phyloP scores from a whole-genome alignment of 2,113 vertebrate genomes.

The Tauraco erythrolophus region DNA sequence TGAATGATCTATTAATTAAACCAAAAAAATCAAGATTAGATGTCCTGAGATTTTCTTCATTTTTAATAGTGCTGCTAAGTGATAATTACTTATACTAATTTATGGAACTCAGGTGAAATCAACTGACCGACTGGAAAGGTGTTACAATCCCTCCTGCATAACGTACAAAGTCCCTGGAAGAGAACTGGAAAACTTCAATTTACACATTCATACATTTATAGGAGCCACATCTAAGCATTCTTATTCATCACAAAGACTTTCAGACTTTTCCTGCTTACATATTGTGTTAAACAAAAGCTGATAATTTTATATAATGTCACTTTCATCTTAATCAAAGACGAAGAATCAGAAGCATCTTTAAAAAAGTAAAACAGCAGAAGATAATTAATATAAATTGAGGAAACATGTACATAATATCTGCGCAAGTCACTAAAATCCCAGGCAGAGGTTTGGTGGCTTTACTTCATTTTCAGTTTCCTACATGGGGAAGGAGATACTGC shows the following conservation, averaged over 20 bases:
- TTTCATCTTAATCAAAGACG: background rate
- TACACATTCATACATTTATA: background rate
- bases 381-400: background rate
- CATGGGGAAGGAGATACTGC: background rate
- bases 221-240: background rate
- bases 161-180: background rate
- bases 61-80: background rate
- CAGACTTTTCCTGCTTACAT: background rate
- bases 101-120: background rate
- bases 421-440: background rate
- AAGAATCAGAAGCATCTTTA: background rate
- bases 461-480: background rate
- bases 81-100: background rate
- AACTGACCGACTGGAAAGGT: background rate
- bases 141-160: background rate
- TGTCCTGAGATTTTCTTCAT: background rate
- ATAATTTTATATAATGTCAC: background rate
- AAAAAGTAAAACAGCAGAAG: background rate
- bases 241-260: background rate
- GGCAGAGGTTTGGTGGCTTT: background rate
- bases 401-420: background rate
- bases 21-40: background rate
- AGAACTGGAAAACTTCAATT: background rate
- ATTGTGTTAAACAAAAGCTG: background rate
- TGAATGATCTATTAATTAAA: background rate